phyloP scores from a whole-genome alignment of 2,113 vertebrate genomes.

The Peromyscus maniculatus region DNA sequence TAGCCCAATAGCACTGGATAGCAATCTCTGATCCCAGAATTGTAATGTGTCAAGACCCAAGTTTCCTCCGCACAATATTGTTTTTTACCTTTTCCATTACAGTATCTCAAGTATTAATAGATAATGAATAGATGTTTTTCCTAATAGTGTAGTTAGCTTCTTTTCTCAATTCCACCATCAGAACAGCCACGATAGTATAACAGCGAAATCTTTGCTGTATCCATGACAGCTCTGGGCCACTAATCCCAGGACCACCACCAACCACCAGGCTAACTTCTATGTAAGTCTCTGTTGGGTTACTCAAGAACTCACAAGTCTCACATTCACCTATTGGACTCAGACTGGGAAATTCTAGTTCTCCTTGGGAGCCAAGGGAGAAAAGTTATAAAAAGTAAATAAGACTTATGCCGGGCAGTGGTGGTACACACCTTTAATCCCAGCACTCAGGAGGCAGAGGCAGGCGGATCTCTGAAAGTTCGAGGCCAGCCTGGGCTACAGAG shows the following conservation, averaged over 20 bases:
- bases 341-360: background rate
- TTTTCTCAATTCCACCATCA: background rate
- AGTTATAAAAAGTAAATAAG: background rate
- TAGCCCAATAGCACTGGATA: background rate
- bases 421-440: too few species aligned
- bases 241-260: background rate
- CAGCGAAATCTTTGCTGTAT: background rate
- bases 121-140: background rate
- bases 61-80: background rate
- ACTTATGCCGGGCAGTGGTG: background rate
- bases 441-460: too few species aligned
- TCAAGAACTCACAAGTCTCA: background rate
- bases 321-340: background rate
- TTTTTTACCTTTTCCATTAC: background rate
- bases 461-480: too few species aligned
- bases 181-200: background rate
- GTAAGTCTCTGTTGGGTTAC: background rate
- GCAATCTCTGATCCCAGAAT: conserved; percentile 20
- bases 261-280: background rate
- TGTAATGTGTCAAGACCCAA: background rate
- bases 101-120: background rate
- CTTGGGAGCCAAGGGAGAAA: background rate
- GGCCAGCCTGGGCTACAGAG: too few species aligned
- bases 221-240: background rate
- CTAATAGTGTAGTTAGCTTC: background rate